Conservation (phyloP, 2,797 vertebrate genomes). For the Pristis pectinata region DNA sequence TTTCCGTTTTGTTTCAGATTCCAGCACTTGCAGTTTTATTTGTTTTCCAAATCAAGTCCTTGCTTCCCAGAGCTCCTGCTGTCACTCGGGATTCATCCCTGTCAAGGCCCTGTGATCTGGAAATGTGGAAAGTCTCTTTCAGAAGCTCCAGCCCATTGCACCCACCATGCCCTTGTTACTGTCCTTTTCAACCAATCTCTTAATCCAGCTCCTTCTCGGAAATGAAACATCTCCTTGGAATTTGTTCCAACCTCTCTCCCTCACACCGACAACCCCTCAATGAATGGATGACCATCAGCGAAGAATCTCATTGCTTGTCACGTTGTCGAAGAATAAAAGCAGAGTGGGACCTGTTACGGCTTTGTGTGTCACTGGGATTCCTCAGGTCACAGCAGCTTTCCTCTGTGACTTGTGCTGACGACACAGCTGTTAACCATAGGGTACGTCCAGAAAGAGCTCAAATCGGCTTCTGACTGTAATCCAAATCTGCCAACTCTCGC, state of each 20-base stretch:
- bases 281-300: neutral
- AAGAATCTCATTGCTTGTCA: neutral
- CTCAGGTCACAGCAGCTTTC: neutral
- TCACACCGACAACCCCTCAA: neutral
- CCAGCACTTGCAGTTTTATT: no score
- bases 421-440: neutral
- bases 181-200: neutral
- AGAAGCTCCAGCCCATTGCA: neutral
- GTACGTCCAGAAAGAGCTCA: neutral
- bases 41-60: no score
- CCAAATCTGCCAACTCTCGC: neutral
- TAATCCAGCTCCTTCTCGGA: neutral
- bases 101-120: neutral
- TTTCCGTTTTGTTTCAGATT: no score
- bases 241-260: no score
- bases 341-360: neutral
- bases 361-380: neutral
- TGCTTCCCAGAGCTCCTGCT: neutral
- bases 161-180: neutral
- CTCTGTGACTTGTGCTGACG: neutral
- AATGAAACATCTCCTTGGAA: neutral
- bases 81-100: neutral
- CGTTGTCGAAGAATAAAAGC: neutral
- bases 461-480: conserved; percentile 31
- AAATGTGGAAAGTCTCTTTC: neutral